Evolutionary conservation across 2,797 vertebrate genomes (phyloP), one percentile per base, ranked within the genome.

Genomic region (Aphelocoma californica): DNA sequence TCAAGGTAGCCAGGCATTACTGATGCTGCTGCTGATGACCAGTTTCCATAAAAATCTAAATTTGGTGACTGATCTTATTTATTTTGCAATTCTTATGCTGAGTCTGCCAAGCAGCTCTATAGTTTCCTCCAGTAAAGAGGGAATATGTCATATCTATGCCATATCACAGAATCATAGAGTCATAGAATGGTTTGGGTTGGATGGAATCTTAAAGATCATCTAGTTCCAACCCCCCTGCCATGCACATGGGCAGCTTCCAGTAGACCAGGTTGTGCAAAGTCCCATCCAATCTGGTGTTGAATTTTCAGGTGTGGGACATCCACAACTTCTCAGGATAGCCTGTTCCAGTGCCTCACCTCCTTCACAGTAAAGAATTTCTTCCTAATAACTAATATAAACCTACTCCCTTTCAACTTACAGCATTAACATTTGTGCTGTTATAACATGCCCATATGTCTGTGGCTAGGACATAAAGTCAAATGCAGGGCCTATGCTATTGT

Each of bases 401-500:
- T 21, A 38, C 24, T 38, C 17, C 12, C 13, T 44, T 50, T 62
- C 32, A 44, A 4, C 18, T 50, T 62, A 15, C 25, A 69, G 9
- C 71, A 18, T 69, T 50, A 56, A 38, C 16, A 14, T 31, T 54
- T 44, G 24, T 38, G 16, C 19, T 62, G 9, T 18, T 48, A 31
- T 1, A 8, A 12, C 10, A 42, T 7, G 9, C 1, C 2, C 10
- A 4, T 45, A 28, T 25, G 8, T 6, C 20, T 56, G 16, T 47
- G 14, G 9, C 18, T 57, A 29, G 18, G 20, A 4, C 34, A 54
- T 29, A 44, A 42, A 81, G 18, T n/a, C 21, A 51, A 79, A 58
- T n/a, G 12, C 10, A 36, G 12, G 24, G 17, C 3, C 7, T 26
- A 2, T 56, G 16, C 7, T 79, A 51, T 31, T 1, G 0, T n/a